Evolutionary conservation across 2,113 vertebrate genomes (phyloP).

Genomic region (Sorex fumeus): DNA sequence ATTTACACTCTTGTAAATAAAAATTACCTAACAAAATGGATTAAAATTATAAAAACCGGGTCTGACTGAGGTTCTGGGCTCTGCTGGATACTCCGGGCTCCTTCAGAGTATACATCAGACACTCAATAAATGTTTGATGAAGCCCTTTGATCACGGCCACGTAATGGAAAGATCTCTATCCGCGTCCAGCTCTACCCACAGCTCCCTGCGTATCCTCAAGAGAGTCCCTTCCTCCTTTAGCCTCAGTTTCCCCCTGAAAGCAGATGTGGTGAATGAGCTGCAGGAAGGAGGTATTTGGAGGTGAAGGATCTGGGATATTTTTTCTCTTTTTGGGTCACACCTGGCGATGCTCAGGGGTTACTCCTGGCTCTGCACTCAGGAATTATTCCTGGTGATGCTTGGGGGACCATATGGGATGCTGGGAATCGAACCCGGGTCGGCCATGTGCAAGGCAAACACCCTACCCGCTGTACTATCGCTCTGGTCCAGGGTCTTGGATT

Average conservation of each 20-base stretch:
- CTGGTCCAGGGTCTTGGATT: conserved; percentile 15
- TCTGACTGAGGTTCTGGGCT: conserved; percentile 50
- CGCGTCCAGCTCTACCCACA: conserved; percentile 41
- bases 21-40: too few species aligned
- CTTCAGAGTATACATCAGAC: conserved; percentile 63
- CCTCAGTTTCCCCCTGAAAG: conserved; percentile 66
- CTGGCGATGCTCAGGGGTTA: too few species aligned
- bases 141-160: conserved; percentile 66
- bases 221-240: background rate
- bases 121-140: conserved; percentile 80
- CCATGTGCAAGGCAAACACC: too few species aligned
- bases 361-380: too few species aligned
- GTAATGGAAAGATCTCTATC: conserved; percentile 73
- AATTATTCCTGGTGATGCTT: too few species aligned
- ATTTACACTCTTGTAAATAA: too few species aligned
- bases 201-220: conserved; percentile 24
- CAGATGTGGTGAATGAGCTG: background rate
- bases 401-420: too few species aligned
- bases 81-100: conserved; percentile 36
- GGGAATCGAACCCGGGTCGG: too few species aligned
- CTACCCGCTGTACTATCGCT: too few species aligned
- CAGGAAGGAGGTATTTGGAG: conserved; percentile 35
- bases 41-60: background rate
- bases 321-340: too few species aligned
- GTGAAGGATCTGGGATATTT: background rate